Evolutionary conservation across 2,888 invertebrate genomes (phyloP).

Genomic region (Rotaria sp.): DNA sequence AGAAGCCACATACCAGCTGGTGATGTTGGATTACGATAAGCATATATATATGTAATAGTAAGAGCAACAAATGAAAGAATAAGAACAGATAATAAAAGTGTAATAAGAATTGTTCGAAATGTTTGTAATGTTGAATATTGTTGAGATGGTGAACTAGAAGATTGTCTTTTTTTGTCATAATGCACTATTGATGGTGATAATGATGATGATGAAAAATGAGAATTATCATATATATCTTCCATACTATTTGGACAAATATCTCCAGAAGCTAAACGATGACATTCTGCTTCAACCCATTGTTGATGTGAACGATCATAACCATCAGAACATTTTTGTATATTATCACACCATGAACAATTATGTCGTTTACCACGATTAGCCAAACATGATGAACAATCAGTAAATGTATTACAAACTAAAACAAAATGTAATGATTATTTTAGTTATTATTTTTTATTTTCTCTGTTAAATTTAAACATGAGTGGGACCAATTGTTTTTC

Average conservation of each 20-base stretch:
- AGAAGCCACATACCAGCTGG: constrained; percentile 90
- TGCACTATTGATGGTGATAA: not conserved
- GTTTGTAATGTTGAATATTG: not conserved
- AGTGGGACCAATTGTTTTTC: no score
- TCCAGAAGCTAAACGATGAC: constrained; percentile 43
- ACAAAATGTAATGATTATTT: not conserved
- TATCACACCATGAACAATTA: constrained; percentile 80
- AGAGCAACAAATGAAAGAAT: constrained; percentile 65
- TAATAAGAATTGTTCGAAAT: constrained; percentile 9
- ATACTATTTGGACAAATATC: not conserved
- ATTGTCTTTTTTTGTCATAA: not conserved
- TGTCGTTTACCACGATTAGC: constrained; percentile 14
- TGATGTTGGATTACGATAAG: constrained; percentile 89
- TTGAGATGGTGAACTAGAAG: not conserved
- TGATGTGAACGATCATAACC: constrained; percentile 79
- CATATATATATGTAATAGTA: constrained; percentile 79
- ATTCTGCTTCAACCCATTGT: constrained; percentile 66
- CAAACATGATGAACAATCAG: constrained; percentile 23
- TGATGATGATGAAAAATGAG: not conserved
- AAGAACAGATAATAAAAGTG: constrained; percentile 57
- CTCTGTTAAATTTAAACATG: no score
- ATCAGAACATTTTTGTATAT: constrained; percentile 73
- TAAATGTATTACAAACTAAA: constrained; percentile 44
- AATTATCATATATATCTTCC: not conserved
- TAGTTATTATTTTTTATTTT: no score